Base-by-base conservation (phyloP, 2,888 invertebrate genomes). In the Aphelenchoides bicaudatus region DNA sequence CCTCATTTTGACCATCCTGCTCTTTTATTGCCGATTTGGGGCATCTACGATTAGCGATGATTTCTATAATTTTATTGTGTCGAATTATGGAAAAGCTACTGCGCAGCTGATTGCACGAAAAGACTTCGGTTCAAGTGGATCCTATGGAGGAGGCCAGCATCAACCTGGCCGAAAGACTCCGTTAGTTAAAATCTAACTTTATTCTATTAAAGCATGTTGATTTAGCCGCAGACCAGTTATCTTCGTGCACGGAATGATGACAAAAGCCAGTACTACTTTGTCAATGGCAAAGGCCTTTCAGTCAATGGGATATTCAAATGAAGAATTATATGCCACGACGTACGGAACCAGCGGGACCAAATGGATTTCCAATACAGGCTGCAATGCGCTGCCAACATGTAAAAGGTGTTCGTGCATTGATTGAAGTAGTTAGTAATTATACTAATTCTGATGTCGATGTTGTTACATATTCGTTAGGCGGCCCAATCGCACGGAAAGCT, bases 401-500 rank as follows among this genome's bases (percentile, higher is more conserved):
- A 25, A 43, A 43, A 43, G 43, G 43, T 21, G 43, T 43, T n/a
- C 34, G 34, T n/a, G 10, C 34, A n/a, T 34, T 34, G 34, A 34
- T 34, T n/a, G 10, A 34, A 34, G n/a, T n/a, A 34, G 34, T 34
- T n/a, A 34, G 34, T n/a, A 34, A n/a, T n/a, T 34, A 10, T 34
- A n/a, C n/a, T 34, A n/a, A 34, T n/a, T 10, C 34, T 34, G 34
- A 34, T n/a, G 34, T 34, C 34, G n/a, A 34, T n/a, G 34, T 34
- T n/a, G 34, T 34, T 8, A 25, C 21, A 10, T 43, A 6, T 6
- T 43, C n/a, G 34, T 56, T 75, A 21, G 75, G 75, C 38, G 75
- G 74, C 39, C 74, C 75, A 21, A 70, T 77, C 1, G 67, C 75
- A 6, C 55, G 76, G 50, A 76, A 76, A 49, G 74, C 73, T 13